phyloP scores from a whole-genome alignment of 2,888 invertebrate genomes.

The Coelopa pilipes region DNA sequence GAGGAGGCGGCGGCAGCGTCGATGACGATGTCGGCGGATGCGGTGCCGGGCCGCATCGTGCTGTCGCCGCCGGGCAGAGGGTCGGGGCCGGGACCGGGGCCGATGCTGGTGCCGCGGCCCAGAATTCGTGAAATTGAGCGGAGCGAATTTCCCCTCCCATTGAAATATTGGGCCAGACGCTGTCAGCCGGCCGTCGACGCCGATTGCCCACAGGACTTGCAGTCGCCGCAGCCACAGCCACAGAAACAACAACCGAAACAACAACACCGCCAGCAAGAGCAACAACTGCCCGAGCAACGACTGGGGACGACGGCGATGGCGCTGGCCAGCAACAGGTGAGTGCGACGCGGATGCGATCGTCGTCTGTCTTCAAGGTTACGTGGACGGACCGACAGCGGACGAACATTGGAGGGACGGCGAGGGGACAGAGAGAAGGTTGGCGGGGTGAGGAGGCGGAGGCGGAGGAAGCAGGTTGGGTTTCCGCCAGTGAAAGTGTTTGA shows the following conservation, averaged over 20 bases:
- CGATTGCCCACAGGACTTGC: constrained; percentile 53
- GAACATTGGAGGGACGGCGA: constrained; percentile 45
- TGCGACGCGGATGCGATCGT: too few species aligned
- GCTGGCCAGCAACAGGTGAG: constrained; percentile 25
- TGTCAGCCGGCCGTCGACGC: constrained; percentile 51
- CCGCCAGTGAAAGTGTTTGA: constrained; percentile 52
- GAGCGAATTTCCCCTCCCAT: constrained; percentile 51
- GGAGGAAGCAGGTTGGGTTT: background rate
- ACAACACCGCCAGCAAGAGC: background rate
- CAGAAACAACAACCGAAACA: background rate
- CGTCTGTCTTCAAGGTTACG: background rate
- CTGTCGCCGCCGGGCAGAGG: background rate
- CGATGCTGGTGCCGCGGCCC: constrained; percentile 43
- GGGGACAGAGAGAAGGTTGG: too few species aligned
- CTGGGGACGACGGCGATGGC: background rate
- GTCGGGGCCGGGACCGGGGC: background rate
- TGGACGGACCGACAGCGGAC: constrained; percentile 53
- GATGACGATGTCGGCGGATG: constrained; percentile 6
- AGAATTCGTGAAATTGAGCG: constrained; percentile 44
- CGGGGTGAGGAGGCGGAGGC: too few species aligned
- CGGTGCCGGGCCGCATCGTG: background rate
- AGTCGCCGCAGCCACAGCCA: background rate
- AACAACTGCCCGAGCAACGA: too few species aligned
- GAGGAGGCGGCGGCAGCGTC: constrained; percentile 9
- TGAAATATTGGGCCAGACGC: constrained; percentile 53